Base-by-base conservation (phyloP, 2,888 invertebrate genomes). In the Caenorhabditis parvicauda region DNA sequence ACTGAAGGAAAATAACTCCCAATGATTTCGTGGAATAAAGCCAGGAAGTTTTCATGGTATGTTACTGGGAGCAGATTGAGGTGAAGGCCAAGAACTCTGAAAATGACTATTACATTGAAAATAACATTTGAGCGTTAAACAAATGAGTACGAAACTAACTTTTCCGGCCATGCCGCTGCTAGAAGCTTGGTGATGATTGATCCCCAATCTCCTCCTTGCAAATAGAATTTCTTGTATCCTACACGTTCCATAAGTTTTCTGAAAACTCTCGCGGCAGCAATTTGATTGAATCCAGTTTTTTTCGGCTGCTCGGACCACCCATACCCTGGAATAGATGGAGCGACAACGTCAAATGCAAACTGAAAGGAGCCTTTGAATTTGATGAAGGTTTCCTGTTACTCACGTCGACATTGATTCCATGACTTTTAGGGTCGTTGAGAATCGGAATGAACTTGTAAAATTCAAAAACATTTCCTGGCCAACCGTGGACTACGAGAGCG, bases 381-480 rank as follows among this genome's bases (percentile, higher is more conserved):
- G n/a, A n/a, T n/a, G n/a, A n/a, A n/a, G n/a, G n/a, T n/a, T n/a
- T n/a, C n/a, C 56, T 54, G 12, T n/a, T n/a, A n/a, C n/a, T n/a
- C 41, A 59, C 54, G 12, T 61, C 58, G 12, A 38, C 35, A 25
- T 57, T 35, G 9, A 61, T 25, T 28, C 62, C 62, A 42, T 67
- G 42, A 12, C 57, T 52, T 37, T 64, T 60, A 6, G 89, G 89
- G 49, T 90, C 87, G 12, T 14, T 67, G 5, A 82, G 74, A 48
- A 81, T 54, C 12, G 83, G 82, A 19, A 83, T 66, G 22, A 89
- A 81, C 54, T 78, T 88, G 76, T 89, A 88, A 81, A 90, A 90
- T 82, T 91, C 90, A 2, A 88, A 85, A 1, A 91, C 82, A 0
- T 89, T 89, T 1, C 90, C 89, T 0, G 91, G 91, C 91, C 91